Evolutionary conservation across 2,113 vertebrate genomes (phyloP), one percentile per base, ranked within the genome.

Genomic region (Catharus bicknelli): DNA sequence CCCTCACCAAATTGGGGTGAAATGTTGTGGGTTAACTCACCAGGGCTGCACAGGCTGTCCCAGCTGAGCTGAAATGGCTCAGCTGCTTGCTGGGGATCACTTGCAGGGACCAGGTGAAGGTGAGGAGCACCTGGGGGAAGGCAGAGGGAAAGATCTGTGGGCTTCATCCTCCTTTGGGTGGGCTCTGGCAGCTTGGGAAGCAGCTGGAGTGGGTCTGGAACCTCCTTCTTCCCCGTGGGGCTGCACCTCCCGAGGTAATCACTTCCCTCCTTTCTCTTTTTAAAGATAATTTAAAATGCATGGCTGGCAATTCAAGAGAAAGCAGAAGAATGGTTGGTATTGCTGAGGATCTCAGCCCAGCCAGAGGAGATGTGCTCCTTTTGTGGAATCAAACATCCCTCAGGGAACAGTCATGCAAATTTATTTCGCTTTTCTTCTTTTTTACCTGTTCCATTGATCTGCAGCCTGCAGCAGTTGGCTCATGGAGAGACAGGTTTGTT

Each of bases 351-450:
- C 80, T 51, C 89, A 79, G 79, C 89, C 54, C 83, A 88, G 83
- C 57, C 16, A 11, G 74, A 38, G 87, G 69, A 91, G 79, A 53
- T 5, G 57, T 22, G 75, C 58, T 91, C 91, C 75, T 92, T 90
- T 54, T 66, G 83, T 67, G 66, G 22, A 51, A 84, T 13, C 43
- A 59, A 94, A 75, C 76, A 72, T 17, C 90, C 11, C 3, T 42
- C 86, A 72, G 86, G 70, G 75, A 92, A 13, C 62, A 72, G 51
- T 25, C 91, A 34, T 42, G 95, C 83, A 92, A 53, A 90, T 92
- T 93, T 75, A 54, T 82, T 75, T 58, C 0, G 3, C 47, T 82
- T 94, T 87, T 91, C 74, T 91, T 80, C 68, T 76, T 72, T 87
- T 77, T 57, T 23, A 81, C 85, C 86, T 74, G 5, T 91, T 91